Conservation (phyloP, 2,113 vertebrate species). For the Oreochromis spilurus region DNA sequence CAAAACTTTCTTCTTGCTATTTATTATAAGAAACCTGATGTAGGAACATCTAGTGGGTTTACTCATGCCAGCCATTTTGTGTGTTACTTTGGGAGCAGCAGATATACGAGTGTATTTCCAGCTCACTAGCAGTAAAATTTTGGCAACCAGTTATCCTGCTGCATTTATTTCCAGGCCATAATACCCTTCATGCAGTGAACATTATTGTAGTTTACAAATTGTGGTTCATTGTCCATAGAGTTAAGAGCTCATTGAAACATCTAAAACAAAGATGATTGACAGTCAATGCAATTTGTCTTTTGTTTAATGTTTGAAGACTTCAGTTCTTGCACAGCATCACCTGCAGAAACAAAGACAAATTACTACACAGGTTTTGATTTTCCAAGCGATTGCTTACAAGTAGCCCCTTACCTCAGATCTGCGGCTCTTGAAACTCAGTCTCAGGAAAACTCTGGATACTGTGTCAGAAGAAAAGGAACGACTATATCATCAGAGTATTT, state of each 20-base stretch:
- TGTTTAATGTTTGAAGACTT: background rate
- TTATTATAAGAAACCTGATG: background rate
- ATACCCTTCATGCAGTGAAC: background rate
- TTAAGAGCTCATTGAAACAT: background rate
- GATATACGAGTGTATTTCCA: rapidly evolving
- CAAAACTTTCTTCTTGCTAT: background rate
- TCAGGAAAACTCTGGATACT: background rate
- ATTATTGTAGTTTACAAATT: rapidly evolving
- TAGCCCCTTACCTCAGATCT: background rate
- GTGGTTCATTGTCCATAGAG: background rate
- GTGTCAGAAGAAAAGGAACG: background rate
- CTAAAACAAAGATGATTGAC: background rate
- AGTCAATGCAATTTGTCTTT: background rate
- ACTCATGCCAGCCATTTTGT: rapidly evolving
- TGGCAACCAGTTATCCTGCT: background rate
- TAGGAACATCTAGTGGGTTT: background rate
- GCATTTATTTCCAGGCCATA: background rate
- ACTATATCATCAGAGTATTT: background rate
- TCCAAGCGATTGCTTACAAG: background rate
- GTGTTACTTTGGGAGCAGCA: background rate
- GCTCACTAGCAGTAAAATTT: background rate
- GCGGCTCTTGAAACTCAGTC: rapidly evolving
- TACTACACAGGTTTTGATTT: background rate
- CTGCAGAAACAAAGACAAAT: background rate
- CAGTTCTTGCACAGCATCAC: background rate